phyloP scores from a whole-genome alignment of 1,140 invertebrate genomes.

The Chymomyza costata region DNA sequence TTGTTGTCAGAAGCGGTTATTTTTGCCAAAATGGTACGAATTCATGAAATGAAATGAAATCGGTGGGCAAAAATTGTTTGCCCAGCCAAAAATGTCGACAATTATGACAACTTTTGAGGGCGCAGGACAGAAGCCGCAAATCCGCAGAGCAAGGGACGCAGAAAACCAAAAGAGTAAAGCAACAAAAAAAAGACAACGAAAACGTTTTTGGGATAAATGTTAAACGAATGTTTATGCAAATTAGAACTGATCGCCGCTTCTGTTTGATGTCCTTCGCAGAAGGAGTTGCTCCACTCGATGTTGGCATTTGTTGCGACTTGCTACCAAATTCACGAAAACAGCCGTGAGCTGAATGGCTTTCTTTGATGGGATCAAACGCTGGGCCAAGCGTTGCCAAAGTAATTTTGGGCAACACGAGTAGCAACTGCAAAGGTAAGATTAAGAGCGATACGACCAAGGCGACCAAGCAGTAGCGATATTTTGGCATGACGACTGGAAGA shows the following conservation, averaged over 20 bases:
- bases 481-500: conserved; percentile 43
- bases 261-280: conserved; percentile 68
- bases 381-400: conserved; percentile 52
- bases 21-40: conserved; percentile 56
- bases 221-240: conserved; percentile 74
- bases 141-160: conserved; percentile 12
- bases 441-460: conserved; percentile 40
- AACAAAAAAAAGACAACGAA: conserved; percentile 42
- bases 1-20: conserved; percentile 59
- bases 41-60: conserved; percentile 60
- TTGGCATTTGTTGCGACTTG: conserved; percentile 31
- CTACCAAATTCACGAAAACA: no score
- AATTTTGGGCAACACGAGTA: conserved; percentile 62
- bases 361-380: conserved; percentile 32
- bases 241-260: conserved; percentile 72
- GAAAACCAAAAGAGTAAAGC: conserved; percentile 2
- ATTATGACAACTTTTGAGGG: conserved; percentile 61
- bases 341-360: no score
- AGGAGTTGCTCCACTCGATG: conserved; percentile 46
- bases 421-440: conserved; percentile 31
- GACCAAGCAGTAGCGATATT: conserved; percentile 60
- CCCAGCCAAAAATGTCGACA: conserved; percentile 41
- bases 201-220: conserved; percentile 71
- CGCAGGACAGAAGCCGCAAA: background rate
- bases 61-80: conserved; percentile 21